Evolutionary conservation across 2,113 vertebrate genomes (phyloP), one percentile per base, ranked within the genome.

Genomic region (Illadopsis cleaveri): DNA sequence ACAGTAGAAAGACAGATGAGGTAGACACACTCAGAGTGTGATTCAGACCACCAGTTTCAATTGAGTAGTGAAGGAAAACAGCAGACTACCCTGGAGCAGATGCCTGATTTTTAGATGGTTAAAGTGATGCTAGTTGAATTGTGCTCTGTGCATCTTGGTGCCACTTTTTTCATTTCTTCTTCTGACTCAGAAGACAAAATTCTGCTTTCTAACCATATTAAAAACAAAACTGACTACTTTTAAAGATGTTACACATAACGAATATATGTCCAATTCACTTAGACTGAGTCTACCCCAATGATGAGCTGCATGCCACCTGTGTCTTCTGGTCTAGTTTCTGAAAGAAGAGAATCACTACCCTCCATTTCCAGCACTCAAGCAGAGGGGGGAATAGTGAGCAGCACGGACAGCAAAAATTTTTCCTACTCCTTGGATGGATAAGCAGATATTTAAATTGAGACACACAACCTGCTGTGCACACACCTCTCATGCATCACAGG

Each of bases 231-330:
- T 30, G 12, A 12, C 7, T 22, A 30, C 8, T 40, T n/a, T 33
- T 81, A 27, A 40, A 78, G 28, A 56, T 0, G 0, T 48, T 47
- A 30, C 12, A 44, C 3, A 3, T 19, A 30, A 72, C 5, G 9
- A 84, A 72, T 20, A 6, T 31, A 24, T 11, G 6, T 28, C 48
- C 35, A 86, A 7, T 35, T 86, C 27, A 27, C 28, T 45, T 50
- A 37, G 27, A 54, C 11, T 62, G 25, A 83, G 37, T 44, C 62
- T n/a, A 45, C 28, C 17, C 7, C 20, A 24, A 19, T 15, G 31
- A 56, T 1, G 33, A 81, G 37, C 45, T 73, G 37, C 33, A 53
- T 27, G 11, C 10, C 45, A 57, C 45, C n/a, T 70, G 21, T 44
- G 15, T 70, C 51, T 73, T 37, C 38, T 81, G 20, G 12, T 75